Evolutionary conservation across 2,113 vertebrate genomes (phyloP).

Genomic region (Eclectus roratus): DNA sequence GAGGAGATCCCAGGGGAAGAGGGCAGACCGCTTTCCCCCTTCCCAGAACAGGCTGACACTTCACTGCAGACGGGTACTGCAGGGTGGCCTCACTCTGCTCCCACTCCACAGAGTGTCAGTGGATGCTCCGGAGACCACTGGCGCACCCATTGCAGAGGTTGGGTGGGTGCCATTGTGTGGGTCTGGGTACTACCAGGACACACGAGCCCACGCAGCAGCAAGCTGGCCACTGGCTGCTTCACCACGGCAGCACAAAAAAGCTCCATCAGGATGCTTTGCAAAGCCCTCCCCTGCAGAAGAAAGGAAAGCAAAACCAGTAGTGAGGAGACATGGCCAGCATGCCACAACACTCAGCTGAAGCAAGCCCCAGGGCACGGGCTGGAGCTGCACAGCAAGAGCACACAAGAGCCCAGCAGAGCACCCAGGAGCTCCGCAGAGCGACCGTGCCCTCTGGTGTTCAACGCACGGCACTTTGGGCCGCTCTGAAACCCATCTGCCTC

Average conservation of each 20-base stretch:
- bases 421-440: not conserved
- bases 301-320: not conserved
- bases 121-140: fast-evolving
- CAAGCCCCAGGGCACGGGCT: not conserved
- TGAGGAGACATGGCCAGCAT: not conserved
- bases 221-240: not conserved
- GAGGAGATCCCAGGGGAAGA: not conserved
- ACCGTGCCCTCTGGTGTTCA: slow-evolving; percentile 54
- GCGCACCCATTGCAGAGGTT: not conserved
- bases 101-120: not conserved
- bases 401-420: not conserved
- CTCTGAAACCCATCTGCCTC: not conserved
- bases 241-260: not conserved
- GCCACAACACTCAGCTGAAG: not conserved
- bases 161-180: fast-evolving
- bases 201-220: fast-evolving
- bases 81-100: not conserved
- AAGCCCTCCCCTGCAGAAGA: not conserved
- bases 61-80: fast-evolving
- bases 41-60: fast-evolving
- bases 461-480: not conserved
- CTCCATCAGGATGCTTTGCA: not conserved
- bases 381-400: not conserved
- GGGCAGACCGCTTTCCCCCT: not conserved
- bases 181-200: not conserved